Evolutionary conservation across 2,797 vertebrate species (phyloP).

Genomic region (Tauraco hartlaubi): DNA sequence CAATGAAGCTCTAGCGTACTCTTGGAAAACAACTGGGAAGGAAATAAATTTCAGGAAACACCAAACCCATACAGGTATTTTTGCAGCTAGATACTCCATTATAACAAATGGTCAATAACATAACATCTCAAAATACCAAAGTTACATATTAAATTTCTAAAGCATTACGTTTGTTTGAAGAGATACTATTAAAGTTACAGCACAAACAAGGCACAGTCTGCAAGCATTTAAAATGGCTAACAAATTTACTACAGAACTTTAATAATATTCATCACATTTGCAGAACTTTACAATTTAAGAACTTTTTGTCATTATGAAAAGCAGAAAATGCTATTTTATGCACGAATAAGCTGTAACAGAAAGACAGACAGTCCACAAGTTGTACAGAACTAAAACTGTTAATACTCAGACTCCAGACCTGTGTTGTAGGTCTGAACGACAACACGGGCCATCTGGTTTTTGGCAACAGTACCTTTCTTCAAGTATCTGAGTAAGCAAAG

Average conservation of each 20-base stretch:
- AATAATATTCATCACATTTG: background rate
- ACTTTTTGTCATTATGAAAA: background rate
- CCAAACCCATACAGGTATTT: background rate
- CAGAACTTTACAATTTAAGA: background rate
- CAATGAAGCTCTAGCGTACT: background rate
- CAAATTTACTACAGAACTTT: background rate
- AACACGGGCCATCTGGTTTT: accelerated
- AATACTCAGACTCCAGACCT: background rate
- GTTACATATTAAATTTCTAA: background rate
- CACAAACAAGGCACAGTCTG: background rate
- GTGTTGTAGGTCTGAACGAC: background rate
- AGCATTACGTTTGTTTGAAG: background rate
- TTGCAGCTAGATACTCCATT: background rate
- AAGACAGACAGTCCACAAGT: background rate
- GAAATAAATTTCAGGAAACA: background rate
- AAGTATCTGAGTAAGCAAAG: background rate
- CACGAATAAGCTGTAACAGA: background rate
- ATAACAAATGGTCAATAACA: background rate
- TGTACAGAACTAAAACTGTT: background rate
- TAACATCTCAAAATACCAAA: background rate
- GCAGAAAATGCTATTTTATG: background rate
- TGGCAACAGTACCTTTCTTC: background rate
- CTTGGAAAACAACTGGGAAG: background rate
- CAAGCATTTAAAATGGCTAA: background rate
- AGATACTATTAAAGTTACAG: background rate